Evolutionary conservation across 2,888 invertebrate species (phyloP), one percentile per base, ranked within the genome.

Genomic region (Limnephilus auricula): DNA sequence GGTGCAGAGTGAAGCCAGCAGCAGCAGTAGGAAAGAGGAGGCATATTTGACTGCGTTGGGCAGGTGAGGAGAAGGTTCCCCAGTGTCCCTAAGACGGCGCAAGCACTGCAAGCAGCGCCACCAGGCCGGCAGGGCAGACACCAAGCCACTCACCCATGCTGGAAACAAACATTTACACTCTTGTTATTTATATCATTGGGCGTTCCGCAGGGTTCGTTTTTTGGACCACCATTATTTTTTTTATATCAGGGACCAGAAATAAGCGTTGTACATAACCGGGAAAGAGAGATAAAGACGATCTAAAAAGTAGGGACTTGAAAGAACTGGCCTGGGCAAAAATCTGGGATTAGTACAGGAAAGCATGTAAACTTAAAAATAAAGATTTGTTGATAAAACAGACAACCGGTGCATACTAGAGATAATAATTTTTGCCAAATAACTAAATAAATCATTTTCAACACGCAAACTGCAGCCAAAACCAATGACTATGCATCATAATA

Each of bases 51-150:
- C 97, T 50, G 98, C 98, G 95, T 98, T 98, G 37, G 97, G 97
- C 90, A 98, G 95, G 96, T 98, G 98, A 12, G 98, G 98, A 95
- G 97, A 97, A 9, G 97, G 96, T 94, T 98, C 97, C 94, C 96
- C 96, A 0, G 98, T 97, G 94, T 98, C 98, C 88, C 97, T 96
- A 94, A 98, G 98, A 93, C 98, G 97, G 5, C 98, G 96, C 87
- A 98, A 95, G 94, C 98, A 98, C 95, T 98, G 98, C 87, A 98
- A 97, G 94, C 98, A 98, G 91, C 98, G 97, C 94, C 98, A 97
- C 97, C 98, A 98, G 2, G 98, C 98, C 1, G 98, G 98, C 92
- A 98, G 95, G 94, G 98, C 97, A 92, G 97, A 97, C 5, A 98
- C 97, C 89, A 98, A 94, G 0, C 98, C 97, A 83, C 96, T 94